A percentile compares a stretch with the other conserved stretches of the same genome.
phyloP scores from a whole-genome alignment of 2,113 vertebrate genomes.

The Myanophis thanlyinensis region DNA sequence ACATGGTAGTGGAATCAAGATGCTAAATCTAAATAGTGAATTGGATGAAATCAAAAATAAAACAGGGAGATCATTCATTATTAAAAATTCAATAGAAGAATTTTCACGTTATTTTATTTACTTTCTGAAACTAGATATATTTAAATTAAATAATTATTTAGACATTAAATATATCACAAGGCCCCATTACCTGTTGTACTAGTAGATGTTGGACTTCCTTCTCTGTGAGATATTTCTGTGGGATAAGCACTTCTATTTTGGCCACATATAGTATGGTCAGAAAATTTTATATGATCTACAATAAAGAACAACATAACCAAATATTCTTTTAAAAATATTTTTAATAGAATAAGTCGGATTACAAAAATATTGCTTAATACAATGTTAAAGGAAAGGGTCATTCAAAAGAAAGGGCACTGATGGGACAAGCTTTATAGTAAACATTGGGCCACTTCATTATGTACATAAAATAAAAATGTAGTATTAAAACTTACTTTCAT shows the following conservation, averaged over 20 bases:
- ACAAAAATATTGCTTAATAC: background rate
- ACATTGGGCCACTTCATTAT: background rate
- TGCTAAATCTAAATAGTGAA: background rate
- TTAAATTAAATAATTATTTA: background rate
- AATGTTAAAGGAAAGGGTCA: background rate
- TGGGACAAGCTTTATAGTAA: background rate
- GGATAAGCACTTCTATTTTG: slow-evolving; percentile 62
- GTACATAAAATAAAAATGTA: background rate
- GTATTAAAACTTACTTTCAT: slow-evolving; percentile 71
- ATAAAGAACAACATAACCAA: slow-evolving; percentile 31
- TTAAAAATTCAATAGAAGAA: background rate
- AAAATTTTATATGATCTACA: slow-evolving; percentile 63
- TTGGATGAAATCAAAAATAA: background rate
- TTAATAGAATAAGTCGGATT: background rate
- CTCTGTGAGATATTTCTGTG: slow-evolving; percentile 55
- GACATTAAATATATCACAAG: background rate
- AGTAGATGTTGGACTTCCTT: slow-evolving; percentile 61
- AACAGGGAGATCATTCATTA: background rate
- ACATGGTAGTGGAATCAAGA: background rate
- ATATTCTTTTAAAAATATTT: background rate
- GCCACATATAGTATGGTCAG: slow-evolving; percentile 43
- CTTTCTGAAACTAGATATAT: background rate
- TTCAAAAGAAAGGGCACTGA: background rate
- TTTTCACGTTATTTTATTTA: accelerated
- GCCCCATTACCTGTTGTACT: slow-evolving; percentile 60